Conservation (phyloP, 1,140 invertebrate genomes). For the Drosophila virilis region DNA sequence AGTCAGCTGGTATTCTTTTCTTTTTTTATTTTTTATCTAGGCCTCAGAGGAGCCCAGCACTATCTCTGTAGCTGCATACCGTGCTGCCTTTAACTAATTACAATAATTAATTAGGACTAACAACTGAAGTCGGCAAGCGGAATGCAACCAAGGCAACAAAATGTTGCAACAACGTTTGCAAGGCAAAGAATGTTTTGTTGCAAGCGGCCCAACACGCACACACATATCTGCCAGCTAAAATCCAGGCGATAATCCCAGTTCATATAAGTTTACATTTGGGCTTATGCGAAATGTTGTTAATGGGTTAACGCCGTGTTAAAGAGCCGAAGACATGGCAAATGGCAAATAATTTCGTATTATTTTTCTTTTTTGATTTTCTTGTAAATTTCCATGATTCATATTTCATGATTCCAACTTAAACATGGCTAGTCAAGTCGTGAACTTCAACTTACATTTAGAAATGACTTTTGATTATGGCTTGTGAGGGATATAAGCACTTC, state of each 20-base stretch:
- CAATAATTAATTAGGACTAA: constrained; percentile 78
- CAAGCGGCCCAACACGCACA: constrained; percentile 2
- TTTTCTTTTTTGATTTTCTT: neutral
- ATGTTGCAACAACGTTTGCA: constrained; percentile 36
- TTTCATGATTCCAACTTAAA: too few relatives aligned
- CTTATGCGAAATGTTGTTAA: constrained; percentile 31
- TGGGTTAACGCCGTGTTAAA: constrained; percentile 4
- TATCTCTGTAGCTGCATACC: constrained; percentile 25
- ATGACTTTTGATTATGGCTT: too few relatives aligned
- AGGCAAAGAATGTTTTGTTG: constrained; percentile 10
- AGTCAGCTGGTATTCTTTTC: constrained; percentile 57
- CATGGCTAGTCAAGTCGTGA: too few relatives aligned
- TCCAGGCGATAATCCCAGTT: constrained; percentile 28
- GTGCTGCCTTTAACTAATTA: constrained; percentile 70
- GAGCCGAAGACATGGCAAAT: too few relatives aligned
- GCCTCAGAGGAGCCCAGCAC: constrained; percentile 8
- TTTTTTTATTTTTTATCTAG: constrained; percentile 43
- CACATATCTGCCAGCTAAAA: constrained; percentile 5
- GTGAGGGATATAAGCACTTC: too few relatives aligned
- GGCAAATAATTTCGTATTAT: too few relatives aligned
- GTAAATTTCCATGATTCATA: too few relatives aligned
- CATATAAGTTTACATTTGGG: constrained; percentile 33
- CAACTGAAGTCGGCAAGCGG: constrained; percentile 51
- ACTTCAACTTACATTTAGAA: too few relatives aligned
- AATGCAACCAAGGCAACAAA: constrained; percentile 50